These are phyloP conservation scores for Aplochiton taeniatus DNA, from an alignment of 2,797 vertebrate species.

Conservation along the genomic window DNA sequence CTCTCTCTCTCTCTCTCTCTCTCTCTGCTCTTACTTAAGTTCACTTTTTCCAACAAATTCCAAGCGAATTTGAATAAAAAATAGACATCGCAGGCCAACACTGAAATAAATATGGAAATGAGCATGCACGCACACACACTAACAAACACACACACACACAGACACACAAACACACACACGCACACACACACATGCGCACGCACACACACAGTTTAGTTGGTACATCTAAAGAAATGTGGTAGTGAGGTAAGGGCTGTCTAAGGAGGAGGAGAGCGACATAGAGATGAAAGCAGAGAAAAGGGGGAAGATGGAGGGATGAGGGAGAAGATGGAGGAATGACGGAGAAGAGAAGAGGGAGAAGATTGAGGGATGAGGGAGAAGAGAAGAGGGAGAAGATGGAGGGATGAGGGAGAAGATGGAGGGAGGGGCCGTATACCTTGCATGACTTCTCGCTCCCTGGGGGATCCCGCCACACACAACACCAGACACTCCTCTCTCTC, in stretches of 20 bases:
- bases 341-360: constrained; percentile 10
- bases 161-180: not conserved
- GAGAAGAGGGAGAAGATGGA: not conserved
- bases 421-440: constrained; percentile 24
- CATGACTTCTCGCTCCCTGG: constrained; percentile 39
- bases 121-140: not conserved
- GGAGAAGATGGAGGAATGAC: constrained; percentile 6
- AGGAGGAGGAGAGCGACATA: not conserved
- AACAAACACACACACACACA: not conserved
- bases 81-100: too few relatives aligned
- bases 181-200: not conserved
- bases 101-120: too few relatives aligned
- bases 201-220: not conserved
- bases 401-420: too few relatives aligned
- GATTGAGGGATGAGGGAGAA: constrained; percentile 1
- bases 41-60: too few relatives aligned
- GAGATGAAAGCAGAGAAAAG: too few relatives aligned
- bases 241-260: too few relatives aligned
- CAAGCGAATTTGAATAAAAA: too few relatives aligned
- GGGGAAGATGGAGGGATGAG: too few relatives aligned
- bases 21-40: not conserved
- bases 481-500: constrained; percentile 39
- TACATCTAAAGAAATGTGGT: too few relatives aligned
- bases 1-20: too few relatives aligned
- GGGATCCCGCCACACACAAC: constrained; percentile 6